phyloP scores from a whole-genome alignment of 2,888 invertebrate genomes.

The Drosophila villosipedis region DNA sequence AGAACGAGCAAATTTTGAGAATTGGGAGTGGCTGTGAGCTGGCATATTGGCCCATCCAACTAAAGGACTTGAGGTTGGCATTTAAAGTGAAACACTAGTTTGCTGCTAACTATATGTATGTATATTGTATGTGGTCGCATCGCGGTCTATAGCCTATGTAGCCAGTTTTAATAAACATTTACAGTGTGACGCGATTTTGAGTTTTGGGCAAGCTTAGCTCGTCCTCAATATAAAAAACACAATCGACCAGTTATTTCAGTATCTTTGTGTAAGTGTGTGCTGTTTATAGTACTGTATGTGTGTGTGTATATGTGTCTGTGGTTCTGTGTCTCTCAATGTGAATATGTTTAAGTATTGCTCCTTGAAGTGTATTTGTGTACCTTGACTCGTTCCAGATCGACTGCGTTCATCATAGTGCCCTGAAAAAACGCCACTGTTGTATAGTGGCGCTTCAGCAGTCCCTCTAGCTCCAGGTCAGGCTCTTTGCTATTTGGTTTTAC shows the following conservation, averaged over 20 bases:
- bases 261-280: conserved; percentile 49
- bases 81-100: conserved; percentile 30
- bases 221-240: conserved; percentile 8
- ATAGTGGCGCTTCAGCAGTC: conserved; percentile 99
- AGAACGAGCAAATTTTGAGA: conserved; percentile 62
- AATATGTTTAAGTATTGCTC: conserved; percentile 19
- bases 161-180: conserved; percentile 12
- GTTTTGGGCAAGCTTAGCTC: conserved; percentile 4
- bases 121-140: conserved; percentile 5
- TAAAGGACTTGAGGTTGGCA: conserved; percentile 36
- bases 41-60: conserved; percentile 16
- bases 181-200: conserved; percentile 32
- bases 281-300: conserved; percentile 42
- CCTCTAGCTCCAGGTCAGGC: conserved; percentile 99
- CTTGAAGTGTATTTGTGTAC: conserved; percentile 87
- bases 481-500: conserved; percentile 92
- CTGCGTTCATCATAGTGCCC: conserved; percentile 99
- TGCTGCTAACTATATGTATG: conserved; percentile 26
- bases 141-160: conserved; percentile 17
- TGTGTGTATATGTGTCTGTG: conserved; percentile 31
- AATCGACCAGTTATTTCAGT: conserved; percentile 36
- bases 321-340: conserved; percentile 27
- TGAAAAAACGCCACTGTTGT: conserved; percentile 99
- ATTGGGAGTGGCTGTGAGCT: conserved; percentile 33
- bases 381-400: conserved; percentile 99